These are phyloP conservation scores for Aurelia sp. DNA, from an alignment of 30 jellyfish, hydroid and myxozoan genomes.

Conservation along the genomic window DNA sequence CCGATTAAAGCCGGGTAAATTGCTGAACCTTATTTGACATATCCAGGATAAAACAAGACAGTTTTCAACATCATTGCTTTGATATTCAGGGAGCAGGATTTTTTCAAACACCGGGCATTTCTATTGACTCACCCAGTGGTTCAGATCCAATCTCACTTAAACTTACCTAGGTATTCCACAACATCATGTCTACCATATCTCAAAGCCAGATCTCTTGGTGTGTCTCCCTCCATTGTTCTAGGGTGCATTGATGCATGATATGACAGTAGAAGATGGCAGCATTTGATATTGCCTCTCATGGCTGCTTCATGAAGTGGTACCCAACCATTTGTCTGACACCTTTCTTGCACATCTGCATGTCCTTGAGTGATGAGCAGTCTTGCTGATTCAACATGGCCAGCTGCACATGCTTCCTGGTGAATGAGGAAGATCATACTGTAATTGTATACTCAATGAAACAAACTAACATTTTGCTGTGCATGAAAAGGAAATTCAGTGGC, in stretches of 20 bases:
- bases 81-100: no score
- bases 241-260: constrained; percentile 95
- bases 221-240: constrained; percentile 88
- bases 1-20: no score
- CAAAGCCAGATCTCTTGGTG: constrained; percentile 92
- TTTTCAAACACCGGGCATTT: no score
- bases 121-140: no score
- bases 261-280: constrained; percentile 78
- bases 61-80: no score
- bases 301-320: constrained; percentile 95
- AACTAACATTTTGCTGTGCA: no score
- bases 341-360: constrained; percentile 83
- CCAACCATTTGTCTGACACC: constrained; percentile 85
- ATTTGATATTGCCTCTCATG: constrained; percentile 73
- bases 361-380: constrained; percentile 78
- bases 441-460: no score
- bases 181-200: constrained; percentile 72
- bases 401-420: constrained; percentile 77
- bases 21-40: no score
- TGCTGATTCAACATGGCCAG: constrained; percentile 76
- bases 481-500: no score
- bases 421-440: no score
- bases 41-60: no score
- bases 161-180: constrained; percentile 83
- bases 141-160: no score